These are phyloP conservation scores for Eurypyga helias DNA, from an alignment of 2,113 vertebrate genomes.

Conservation along the genomic window DNA sequence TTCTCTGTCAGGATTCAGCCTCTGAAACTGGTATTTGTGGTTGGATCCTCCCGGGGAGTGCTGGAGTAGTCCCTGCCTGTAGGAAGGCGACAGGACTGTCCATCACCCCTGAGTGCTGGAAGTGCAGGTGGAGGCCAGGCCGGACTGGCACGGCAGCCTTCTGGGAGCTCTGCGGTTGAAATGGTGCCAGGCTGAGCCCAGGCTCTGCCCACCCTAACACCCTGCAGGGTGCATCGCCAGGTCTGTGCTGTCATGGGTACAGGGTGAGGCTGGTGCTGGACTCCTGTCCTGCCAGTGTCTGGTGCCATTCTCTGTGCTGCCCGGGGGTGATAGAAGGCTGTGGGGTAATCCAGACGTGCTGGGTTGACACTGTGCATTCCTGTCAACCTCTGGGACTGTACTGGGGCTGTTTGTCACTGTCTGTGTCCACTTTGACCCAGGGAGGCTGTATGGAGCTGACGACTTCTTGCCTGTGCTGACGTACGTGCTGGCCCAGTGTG, in stretches of 20 bases:
- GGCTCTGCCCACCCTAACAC: no score
- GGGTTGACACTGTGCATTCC: background rate
- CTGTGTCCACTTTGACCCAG: conserved; percentile 68
- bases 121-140: background rate
- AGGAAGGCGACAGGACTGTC: background rate
- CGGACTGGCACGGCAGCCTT: background rate
- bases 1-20: background rate
- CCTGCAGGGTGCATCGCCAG: no score
- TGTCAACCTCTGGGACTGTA: background rate
- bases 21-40: background rate
- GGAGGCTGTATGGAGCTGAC: conserved; percentile 95
- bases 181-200: background rate
- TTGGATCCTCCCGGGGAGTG: background rate
- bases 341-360: background rate
- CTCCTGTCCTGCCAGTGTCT: background rate
- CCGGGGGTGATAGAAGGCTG: background rate
- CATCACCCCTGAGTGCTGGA: background rate
- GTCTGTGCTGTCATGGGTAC: background rate
- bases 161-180: background rate
- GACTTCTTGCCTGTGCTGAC: conserved; percentile 97
- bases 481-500: conserved; percentile 93
- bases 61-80: background rate
- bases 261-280: background rate
- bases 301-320: background rate
- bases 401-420: background rate